Evolutionary conservation across 1,140 invertebrate genomes (phyloP).

Genomic region (Drosophila sechellia): DNA sequence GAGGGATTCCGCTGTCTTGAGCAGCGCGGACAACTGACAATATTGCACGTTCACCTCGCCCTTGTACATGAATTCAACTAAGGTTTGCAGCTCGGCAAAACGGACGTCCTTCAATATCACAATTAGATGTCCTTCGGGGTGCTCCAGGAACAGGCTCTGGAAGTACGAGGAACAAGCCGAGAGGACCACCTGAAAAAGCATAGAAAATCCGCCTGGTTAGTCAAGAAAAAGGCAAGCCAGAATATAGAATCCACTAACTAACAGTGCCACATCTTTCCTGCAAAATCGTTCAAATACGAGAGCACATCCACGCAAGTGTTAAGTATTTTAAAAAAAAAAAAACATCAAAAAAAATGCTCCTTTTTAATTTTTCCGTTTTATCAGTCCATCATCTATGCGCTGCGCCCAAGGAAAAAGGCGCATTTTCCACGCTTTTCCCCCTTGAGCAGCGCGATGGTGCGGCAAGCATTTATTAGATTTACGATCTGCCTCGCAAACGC

Average conservation of each 20-base stretch:
- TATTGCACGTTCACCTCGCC: constrained; percentile 97
- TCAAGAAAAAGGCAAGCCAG: neutral
- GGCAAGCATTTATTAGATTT: constrained; percentile 79
- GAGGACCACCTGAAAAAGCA: constrained; percentile 89
- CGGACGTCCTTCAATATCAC: constrained; percentile 97
- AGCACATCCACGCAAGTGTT: neutral
- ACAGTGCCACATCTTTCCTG: neutral
- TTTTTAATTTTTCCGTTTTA: constrained; percentile 28
- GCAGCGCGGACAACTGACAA: constrained; percentile 94
- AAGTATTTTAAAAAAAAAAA: constrained; percentile 7
- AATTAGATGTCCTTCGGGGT: constrained; percentile 95
- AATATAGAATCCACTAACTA: neutral
- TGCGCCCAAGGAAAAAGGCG: constrained; percentile 6
- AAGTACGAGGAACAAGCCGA: constrained; percentile 98
- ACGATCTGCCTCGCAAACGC: constrained; percentile 64
- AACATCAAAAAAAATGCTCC: no score
- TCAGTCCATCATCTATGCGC: constrained; percentile 16
- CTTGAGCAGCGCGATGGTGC: constrained; percentile 16
- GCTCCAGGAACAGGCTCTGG: constrained; percentile 94
- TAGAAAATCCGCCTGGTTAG: neutral
- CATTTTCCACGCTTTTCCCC: constrained; percentile 35
- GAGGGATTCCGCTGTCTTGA: constrained; percentile 96
- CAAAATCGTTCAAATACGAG: neutral
- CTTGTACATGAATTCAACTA: constrained; percentile 98
- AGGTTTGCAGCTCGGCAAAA: constrained; percentile 94